Percentiles rank a stretch among this genome's conserved stretches.
phyloP scores from a whole-genome alignment of 2,113 vertebrate species.

The Neogale vison region DNA sequence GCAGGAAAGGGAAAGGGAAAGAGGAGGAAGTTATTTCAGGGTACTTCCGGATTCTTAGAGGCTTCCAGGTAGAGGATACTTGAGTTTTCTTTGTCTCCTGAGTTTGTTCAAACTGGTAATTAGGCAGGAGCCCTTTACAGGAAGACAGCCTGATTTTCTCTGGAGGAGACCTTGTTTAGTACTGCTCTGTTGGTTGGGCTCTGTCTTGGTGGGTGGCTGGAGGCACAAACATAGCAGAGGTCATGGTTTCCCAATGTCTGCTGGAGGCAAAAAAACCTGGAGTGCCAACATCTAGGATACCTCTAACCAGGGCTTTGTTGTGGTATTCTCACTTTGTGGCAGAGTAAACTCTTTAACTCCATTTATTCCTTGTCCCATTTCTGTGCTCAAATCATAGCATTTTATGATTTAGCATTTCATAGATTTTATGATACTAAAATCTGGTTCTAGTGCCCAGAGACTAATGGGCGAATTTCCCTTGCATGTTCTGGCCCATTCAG shows the following conservation, averaged over 20 bases:
- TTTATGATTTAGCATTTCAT: background rate
- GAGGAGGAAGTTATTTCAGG: rapidly evolving
- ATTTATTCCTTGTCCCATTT: background rate
- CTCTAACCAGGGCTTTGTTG: background rate
- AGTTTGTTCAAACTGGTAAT: rapidly evolving
- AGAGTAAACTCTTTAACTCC: background rate
- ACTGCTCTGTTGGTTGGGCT: background rate
- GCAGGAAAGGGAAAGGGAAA: background rate
- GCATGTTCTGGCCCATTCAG: background rate
- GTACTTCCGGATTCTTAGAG: background rate
- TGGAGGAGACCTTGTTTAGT: background rate
- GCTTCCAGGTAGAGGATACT: background rate
- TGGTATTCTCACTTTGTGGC: background rate
- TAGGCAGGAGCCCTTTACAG: background rate
- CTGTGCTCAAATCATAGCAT: background rate
- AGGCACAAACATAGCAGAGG: background rate
- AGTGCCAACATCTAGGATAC: no score
- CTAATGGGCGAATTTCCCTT: background rate
- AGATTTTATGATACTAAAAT: background rate
- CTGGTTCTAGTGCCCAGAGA: background rate
- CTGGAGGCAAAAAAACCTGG: no score
- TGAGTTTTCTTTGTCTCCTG: background rate
- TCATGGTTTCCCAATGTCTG: rapidly evolving
- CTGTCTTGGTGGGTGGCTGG: rapidly evolving
- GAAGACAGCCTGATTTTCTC: background rate